phyloP scores from a whole-genome alignment of 2,888 invertebrate genomes.

The Aromia moschata region DNA sequence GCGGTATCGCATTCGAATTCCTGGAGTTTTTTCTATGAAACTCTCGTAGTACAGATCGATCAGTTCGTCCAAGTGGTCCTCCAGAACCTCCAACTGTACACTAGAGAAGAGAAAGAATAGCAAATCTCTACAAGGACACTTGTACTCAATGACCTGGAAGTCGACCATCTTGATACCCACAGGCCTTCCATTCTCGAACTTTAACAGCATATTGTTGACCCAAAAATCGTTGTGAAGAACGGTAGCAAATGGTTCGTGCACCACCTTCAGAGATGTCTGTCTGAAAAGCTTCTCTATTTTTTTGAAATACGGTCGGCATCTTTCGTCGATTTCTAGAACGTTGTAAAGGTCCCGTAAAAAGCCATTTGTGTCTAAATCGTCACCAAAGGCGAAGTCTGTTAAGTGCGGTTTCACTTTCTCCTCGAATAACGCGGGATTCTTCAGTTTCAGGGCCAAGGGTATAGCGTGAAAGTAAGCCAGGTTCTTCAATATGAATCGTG shows the following conservation, averaged over 20 bases:
- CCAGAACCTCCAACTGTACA: conserved; percentile 58
- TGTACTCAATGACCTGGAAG: conserved; percentile 66
- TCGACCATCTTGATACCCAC: conserved; percentile 63
- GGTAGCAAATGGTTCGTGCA: conserved; percentile 59
- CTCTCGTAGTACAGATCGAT: conserved; percentile 63
- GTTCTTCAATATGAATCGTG: conserved; percentile 58
- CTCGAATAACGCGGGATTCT: conserved; percentile 56
- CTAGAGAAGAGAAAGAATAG: conserved; percentile 67
- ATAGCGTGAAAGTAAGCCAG: conserved; percentile 66
- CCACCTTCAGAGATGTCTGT: conserved; percentile 7
- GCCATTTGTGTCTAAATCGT: not conserved
- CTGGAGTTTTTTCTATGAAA: conserved; percentile 60
- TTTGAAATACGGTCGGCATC: not conserved
- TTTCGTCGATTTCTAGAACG: conserved; percentile 5
- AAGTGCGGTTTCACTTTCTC: conserved; percentile 47
- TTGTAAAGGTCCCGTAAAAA: not conserved
- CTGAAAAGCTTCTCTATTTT: conserved; percentile 9
- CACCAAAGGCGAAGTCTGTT: not conserved
- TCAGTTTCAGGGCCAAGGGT: conserved; percentile 63
- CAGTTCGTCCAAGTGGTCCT: conserved; percentile 61
- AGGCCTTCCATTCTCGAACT: conserved; percentile 40
- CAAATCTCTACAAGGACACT: conserved; percentile 65
- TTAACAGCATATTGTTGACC: conserved; percentile 69
- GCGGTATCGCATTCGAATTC: conserved; percentile 49
- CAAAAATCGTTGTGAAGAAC: conserved; percentile 68